Evolutionary conservation across 2,113 vertebrate species (phyloP).

Genomic region (Odobenus rosmarus): DNA sequence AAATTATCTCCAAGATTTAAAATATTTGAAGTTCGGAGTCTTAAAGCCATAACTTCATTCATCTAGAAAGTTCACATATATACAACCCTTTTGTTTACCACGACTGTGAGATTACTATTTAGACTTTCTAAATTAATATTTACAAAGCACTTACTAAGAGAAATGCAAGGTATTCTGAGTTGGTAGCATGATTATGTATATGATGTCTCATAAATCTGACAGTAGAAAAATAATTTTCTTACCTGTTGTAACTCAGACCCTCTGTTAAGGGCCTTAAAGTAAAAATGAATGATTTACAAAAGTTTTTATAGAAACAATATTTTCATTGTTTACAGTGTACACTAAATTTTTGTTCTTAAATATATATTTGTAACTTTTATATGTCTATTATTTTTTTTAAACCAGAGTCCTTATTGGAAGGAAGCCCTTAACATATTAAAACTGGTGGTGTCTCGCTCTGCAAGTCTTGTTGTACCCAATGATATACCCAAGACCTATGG

Average conservation of each 20-base stretch:
- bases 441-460: constrained; percentile 97
- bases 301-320: neutral
- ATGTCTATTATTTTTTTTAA: constrained; percentile 41
- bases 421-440: constrained; percentile 99
- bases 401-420: constrained; percentile 97
- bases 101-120: neutral
- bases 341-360: neutral
- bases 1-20: neutral
- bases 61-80: neutral
- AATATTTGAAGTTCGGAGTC: neutral
- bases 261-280: constrained; percentile 15
- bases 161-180: neutral
- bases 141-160: neutral
- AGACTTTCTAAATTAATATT: neutral
- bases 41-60: constrained; percentile 25
- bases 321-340: neutral
- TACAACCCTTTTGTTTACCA: neutral
- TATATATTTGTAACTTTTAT: neutral
- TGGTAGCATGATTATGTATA: neutral
- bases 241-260: neutral
- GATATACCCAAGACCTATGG: constrained; percentile 96
- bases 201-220: neutral
- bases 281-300: neutral
- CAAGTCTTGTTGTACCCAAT: constrained; percentile 97
- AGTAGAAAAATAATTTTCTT: constrained; percentile 9